Evolutionary conservation across 2,797 vertebrate genomes (phyloP).

Genomic region (Mormyrus hasselquistii): DNA sequence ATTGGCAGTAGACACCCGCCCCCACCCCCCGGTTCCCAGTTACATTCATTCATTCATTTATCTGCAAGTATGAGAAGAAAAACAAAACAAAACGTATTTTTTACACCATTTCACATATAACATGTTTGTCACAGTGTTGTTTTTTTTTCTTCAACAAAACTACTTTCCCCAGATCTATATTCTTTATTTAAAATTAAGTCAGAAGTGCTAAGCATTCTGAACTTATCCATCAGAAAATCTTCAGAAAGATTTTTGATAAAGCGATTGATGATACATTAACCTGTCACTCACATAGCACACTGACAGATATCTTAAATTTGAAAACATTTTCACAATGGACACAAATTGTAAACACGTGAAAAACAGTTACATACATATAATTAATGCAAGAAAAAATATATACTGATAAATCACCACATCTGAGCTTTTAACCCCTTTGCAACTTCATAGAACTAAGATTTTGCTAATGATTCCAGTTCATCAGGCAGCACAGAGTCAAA

Average conservation of each 20-base stretch:
- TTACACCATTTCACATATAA: background rate
- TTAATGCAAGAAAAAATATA: background rate
- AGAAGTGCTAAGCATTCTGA: background rate
- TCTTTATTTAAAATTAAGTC: background rate
- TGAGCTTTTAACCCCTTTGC: background rate
- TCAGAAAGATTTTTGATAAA: background rate
- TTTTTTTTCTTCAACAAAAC: background rate
- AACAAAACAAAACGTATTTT: background rate
- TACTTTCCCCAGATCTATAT: background rate
- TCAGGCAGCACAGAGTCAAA: background rate
- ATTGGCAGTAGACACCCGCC: background rate
- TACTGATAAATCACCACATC: background rate
- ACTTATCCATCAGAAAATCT: background rate
- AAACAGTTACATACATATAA: background rate
- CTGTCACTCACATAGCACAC: background rate
- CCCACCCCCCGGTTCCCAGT: background rate
- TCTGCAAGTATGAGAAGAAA: background rate
- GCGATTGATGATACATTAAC: background rate
- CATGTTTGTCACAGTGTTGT: background rate
- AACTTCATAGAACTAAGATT: background rate
- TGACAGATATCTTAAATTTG: background rate
- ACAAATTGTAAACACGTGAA: background rate
- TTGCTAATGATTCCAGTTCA: background rate
- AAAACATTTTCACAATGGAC: background rate
- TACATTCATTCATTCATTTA: background rate